These are phyloP conservation scores for Octodonta nipae DNA, from an alignment of 2,888 invertebrate genomes.

Conservation along the genomic window DNA sequence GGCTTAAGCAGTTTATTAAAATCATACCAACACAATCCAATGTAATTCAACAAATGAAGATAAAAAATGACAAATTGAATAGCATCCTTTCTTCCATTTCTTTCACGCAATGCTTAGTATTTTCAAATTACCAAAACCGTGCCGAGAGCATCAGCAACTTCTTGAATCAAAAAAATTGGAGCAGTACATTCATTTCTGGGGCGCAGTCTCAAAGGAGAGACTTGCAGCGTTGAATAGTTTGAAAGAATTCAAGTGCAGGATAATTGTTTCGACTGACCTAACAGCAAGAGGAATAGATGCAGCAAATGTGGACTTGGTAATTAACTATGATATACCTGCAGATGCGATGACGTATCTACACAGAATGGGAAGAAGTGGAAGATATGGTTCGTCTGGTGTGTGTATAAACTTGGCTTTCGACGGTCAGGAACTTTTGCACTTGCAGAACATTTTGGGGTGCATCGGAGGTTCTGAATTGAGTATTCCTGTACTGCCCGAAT, in stretches of 20 bases:
- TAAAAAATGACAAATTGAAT: slow-evolving; percentile 51
- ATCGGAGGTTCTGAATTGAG: slow-evolving; percentile 42
- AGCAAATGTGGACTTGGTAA: slow-evolving; percentile 79
- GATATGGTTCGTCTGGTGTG: slow-evolving; percentile 77
- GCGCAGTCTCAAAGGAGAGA: slow-evolving; percentile 67
- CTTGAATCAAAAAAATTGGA: slow-evolving; percentile 61
- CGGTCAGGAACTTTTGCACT: slow-evolving; percentile 47
- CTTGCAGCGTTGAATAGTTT: slow-evolving; percentile 62
- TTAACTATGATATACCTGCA: slow-evolving; percentile 78
- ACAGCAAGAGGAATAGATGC: slow-evolving; percentile 91
- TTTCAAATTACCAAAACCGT: slow-evolving; percentile 77
- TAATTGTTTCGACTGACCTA: slow-evolving; percentile 81
- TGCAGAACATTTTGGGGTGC: slow-evolving; percentile 44
- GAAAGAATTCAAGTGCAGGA: slow-evolving; percentile 66
- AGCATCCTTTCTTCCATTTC: slow-evolving; percentile 55
- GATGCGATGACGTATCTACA: slow-evolving; percentile 80
- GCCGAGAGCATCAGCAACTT: slow-evolving; percentile 65
- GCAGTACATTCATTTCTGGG: slow-evolving; percentile 63
- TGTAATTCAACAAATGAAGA: slow-evolving; percentile 49
- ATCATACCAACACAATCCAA: slow-evolving; percentile 48
- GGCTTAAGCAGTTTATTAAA: slow-evolving; percentile 65
- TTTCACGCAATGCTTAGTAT: slow-evolving; percentile 85
- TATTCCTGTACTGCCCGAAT: slow-evolving; percentile 37
- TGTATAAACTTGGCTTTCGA: slow-evolving; percentile 61
- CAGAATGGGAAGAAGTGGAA: slow-evolving; percentile 87